Conservation (phyloP, 2,888 invertebrate species). For the Xanthia togata region DNA sequence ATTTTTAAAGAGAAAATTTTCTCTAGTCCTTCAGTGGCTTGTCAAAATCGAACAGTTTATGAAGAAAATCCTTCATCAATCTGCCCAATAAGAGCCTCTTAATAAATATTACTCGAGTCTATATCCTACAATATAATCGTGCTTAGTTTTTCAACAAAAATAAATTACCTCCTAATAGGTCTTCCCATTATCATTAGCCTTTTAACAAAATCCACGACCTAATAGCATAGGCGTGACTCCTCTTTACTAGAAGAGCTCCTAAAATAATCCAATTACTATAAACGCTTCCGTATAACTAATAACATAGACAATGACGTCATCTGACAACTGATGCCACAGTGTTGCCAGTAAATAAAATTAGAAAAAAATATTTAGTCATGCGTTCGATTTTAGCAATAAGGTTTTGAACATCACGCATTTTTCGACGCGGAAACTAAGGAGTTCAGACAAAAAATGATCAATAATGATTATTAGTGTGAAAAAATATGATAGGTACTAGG, state of each 20-base stretch:
- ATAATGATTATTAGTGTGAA: constrained; percentile 41
- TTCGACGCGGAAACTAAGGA: constrained; percentile 58
- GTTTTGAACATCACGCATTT: constrained; percentile 47
- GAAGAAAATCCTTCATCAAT: neutral
- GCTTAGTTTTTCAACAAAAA: constrained; percentile 31
- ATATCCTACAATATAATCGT: neutral
- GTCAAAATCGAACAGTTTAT: no score
- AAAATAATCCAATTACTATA: constrained; percentile 54
- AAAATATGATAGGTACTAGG: constrained; percentile 37
- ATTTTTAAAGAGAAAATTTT: no score
- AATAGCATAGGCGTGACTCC: constrained; percentile 48
- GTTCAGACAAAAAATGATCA: constrained; percentile 51
- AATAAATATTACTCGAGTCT: neutral
- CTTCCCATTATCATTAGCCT: constrained; percentile 30
- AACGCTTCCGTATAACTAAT: constrained; percentile 58
- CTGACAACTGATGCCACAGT: constrained; percentile 16
- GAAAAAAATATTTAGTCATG: constrained; percentile 43
- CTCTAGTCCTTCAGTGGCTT: neutral
- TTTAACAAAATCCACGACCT: constrained; percentile 28
- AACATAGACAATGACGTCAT: constrained; percentile 56
- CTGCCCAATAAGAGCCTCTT: neutral
- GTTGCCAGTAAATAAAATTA: constrained; percentile 31
- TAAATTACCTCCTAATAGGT: constrained; percentile 28
- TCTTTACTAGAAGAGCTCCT: constrained; percentile 36
- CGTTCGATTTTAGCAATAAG: constrained; percentile 39